These are phyloP conservation scores for Peromyscus nudipes DNA, from an alignment of 2,797 vertebrate genomes.

Conservation along the genomic window DNA sequence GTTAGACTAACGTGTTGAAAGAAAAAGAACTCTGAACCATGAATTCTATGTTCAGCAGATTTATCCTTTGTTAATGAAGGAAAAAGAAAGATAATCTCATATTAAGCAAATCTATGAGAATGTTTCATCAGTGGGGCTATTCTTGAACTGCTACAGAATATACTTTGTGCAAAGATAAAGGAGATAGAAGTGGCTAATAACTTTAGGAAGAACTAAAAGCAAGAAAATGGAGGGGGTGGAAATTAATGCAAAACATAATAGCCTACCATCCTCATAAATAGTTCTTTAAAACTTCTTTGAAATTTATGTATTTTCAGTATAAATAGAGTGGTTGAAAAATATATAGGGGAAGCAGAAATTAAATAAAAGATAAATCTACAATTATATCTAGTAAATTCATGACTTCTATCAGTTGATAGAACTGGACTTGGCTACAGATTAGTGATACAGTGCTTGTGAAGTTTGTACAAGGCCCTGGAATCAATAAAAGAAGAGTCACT, in stretches of 20 bases:
- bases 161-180: slow-evolving; percentile 1
- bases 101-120: neutral
- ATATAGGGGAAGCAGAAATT: neutral
- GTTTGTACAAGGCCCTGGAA: neutral
- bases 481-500: neutral
- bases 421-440: neutral
- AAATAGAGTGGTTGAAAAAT: neutral
- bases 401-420: neutral
- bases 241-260: neutral
- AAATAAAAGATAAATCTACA: neutral
- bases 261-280: neutral
- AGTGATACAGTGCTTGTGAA: neutral
- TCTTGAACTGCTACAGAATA: neutral
- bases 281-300: slow-evolving; percentile 13
- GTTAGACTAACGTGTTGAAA: neutral
- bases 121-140: neutral
- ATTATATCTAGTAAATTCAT: neutral
- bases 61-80: neutral
- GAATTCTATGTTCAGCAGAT: neutral
- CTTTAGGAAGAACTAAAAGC: neutral
- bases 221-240: neutral
- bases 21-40: slow-evolving; percentile 26
- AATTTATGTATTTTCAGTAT: neutral
- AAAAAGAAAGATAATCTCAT: slow-evolving; percentile 3
- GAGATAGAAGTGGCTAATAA: neutral